phyloP scores from a whole-genome alignment of 1,140 invertebrate genomes.

The Pteromalus puparum region DNA sequence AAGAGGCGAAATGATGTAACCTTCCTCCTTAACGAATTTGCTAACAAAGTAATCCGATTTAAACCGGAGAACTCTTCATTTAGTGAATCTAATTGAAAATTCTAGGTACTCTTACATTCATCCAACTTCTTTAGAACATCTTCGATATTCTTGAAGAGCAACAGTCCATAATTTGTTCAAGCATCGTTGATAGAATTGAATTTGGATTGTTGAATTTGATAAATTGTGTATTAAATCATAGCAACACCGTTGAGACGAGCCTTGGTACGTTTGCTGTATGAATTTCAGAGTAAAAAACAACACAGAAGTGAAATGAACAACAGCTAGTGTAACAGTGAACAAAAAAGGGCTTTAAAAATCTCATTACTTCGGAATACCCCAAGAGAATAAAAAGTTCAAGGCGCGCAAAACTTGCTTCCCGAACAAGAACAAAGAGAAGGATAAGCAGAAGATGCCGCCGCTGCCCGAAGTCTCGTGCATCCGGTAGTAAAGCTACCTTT shows the following conservation, averaged over 20 bases:
- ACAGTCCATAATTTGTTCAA: too few species aligned
- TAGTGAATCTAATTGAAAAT: neutral
- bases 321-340: neutral
- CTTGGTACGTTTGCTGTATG: too few species aligned
- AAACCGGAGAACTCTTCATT: neutral
- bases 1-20: neutral
- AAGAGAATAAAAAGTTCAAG: conserved; percentile 18
- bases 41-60: conserved; percentile 20
- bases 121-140: too few species aligned
- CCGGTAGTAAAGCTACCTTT: conserved; percentile 43
- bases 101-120: neutral
- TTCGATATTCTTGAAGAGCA: too few species aligned
- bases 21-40: neutral
- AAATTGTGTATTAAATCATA: too few species aligned
- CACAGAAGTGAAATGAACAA: neutral
- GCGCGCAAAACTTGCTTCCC: neutral
- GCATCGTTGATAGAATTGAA: too few species aligned
- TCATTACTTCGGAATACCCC: conserved; percentile 35
- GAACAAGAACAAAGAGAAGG: neutral
- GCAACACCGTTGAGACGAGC: too few species aligned
- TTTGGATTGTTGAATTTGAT: too few species aligned
- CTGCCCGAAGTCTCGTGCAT: conserved; percentile 22
- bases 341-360: conserved; percentile 21
- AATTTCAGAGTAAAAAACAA: neutral
- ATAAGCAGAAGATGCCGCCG: neutral